Evolutionary conservation across 1,140 invertebrate genomes (phyloP), one percentile per base, ranked within the genome.

Genomic region (Panagrolaimus sp.): DNA sequence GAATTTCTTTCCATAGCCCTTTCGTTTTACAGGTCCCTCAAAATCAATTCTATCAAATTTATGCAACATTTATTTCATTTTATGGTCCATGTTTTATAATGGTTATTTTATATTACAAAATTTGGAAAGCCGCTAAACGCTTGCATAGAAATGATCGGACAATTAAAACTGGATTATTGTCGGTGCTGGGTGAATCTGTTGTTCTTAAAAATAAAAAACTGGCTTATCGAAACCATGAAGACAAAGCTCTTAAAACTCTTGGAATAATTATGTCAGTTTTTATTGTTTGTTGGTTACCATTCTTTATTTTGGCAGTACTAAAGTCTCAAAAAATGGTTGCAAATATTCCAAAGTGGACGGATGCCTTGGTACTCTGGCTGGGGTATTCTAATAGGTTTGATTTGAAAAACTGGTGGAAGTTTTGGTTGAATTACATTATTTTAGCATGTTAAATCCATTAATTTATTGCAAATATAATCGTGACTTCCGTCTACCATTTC

Each of bases 231-330:
- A 70, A 68, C 23, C 62, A 64, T 27, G 76, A 80, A 63, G 75
- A 79, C 72, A 82, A 81, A 47, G 78, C 78, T 13, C 62, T 78
- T 23, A 83, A 91, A 72, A 98, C 98, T 92, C 85, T 98, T 11
- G 96, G 97, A 72, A 90, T 92, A 0, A 98, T 98, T 93, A 94
- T 97, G 1, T 88, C 89, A 0, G 93, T 96, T 44, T 98, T 98
- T 84, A 90, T 93, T 0, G 86, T 91, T 0, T 96, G 91, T 16
- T 98, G 93, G 92, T 84, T 96, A 66, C 95, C 95, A 2, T 98
- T 98, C 85, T 98, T 98, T 84, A 85, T 91, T 27, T 23, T 83
- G 20, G 79, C 77, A 1, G 57, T 81, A 11, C 42, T 78, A 14
- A 83, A 83, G 57, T 75, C 79, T 9, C 67, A 63, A n/a, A n/a